Conservation (phyloP, 2,888 invertebrate genomes). For the Drosophila mulleri region DNA sequence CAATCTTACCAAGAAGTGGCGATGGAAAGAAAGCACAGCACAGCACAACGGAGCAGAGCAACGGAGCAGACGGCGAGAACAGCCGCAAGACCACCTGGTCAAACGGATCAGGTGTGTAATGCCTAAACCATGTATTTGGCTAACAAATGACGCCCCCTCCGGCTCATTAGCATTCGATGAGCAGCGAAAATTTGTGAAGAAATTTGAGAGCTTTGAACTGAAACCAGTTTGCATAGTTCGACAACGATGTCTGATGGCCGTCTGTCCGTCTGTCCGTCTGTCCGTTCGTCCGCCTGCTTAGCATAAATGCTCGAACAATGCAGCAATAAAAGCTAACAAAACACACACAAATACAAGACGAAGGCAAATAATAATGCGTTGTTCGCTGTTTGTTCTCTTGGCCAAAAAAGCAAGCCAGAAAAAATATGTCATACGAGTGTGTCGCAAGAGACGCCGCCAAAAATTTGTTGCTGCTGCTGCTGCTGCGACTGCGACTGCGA, state of each 20-base stretch:
- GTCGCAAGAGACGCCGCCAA: slow-evolving; percentile 85
- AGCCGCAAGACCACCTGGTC: slow-evolving; percentile 60
- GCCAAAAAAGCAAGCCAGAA: slow-evolving; percentile 41
- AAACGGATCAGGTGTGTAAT: slow-evolving; percentile 55
- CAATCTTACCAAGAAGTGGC: slow-evolving; percentile 70
- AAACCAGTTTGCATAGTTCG: slow-evolving; percentile 66
- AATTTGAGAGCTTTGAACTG: slow-evolving; percentile 22
- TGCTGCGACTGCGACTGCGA: slow-evolving; percentile 34
- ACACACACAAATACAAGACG: slow-evolving; percentile 6
- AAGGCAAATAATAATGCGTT: slow-evolving; percentile 56
- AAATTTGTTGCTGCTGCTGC: slow-evolving; percentile 78
- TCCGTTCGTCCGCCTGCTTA: slow-evolving; percentile 31
- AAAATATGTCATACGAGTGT: slow-evolving; percentile 82
- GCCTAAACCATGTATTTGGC: slow-evolving; percentile 17
- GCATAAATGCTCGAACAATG: slow-evolving; percentile 58
- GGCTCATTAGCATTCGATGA: slow-evolving; percentile 70
- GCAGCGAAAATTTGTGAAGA: slow-evolving; percentile 48
- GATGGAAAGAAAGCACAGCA: not conserved
- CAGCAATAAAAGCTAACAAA: slow-evolving; percentile 47
- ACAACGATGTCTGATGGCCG: slow-evolving; percentile 9
- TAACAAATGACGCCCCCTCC: slow-evolving; percentile 70
- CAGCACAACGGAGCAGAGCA: too few relatives aligned
- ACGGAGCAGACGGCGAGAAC: slow-evolving; percentile 8
- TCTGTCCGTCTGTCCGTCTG: slow-evolving; percentile 3
- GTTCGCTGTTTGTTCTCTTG: slow-evolving; percentile 44